phyloP scores from a whole-genome alignment of 2,888 invertebrate genomes.

The Busseola fusca region DNA sequence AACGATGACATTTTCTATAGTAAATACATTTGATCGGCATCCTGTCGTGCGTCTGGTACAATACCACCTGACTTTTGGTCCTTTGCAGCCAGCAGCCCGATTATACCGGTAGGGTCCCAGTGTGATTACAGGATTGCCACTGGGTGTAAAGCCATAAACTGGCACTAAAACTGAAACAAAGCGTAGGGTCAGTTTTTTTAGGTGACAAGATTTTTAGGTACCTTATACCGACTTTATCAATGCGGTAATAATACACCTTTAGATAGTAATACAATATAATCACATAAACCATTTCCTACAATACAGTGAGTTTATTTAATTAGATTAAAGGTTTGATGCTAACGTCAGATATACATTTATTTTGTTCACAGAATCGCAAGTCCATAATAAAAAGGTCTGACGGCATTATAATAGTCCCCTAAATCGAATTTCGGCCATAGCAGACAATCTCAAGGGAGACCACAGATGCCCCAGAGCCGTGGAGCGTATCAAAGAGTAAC shows the following conservation, averaged over 20 bases:
- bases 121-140: slow-evolving; percentile 55
- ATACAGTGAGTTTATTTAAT: neutral
- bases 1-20: slow-evolving; percentile 35
- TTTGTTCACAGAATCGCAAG: neutral
- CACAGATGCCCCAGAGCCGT: too few relatives aligned
- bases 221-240: neutral
- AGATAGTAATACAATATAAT: neutral
- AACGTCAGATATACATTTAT: neutral
- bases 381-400: neutral
- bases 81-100: slow-evolving; percentile 15
- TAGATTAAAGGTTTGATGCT: neutral
- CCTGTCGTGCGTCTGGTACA: slow-evolving; percentile 39
- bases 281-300: neutral
- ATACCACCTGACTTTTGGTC: slow-evolving; percentile 44
- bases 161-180: slow-evolving; percentile 33
- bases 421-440: neutral
- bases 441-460: neutral
- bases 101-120: slow-evolving; percentile 53
- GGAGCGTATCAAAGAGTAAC: too few relatives aligned
- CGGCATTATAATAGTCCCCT: neutral
- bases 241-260: neutral
- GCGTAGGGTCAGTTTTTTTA: neutral
- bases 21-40: slow-evolving; percentile 42
- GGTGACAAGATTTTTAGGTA: neutral
- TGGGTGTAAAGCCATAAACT: slow-evolving; percentile 43